A percentile compares a stretch with the other conserved stretches of the same genome.
Evolutionary conservation across 2,113 vertebrate species (phyloP).

Genomic region (Paradoxurus hermaphroditus): DNA sequence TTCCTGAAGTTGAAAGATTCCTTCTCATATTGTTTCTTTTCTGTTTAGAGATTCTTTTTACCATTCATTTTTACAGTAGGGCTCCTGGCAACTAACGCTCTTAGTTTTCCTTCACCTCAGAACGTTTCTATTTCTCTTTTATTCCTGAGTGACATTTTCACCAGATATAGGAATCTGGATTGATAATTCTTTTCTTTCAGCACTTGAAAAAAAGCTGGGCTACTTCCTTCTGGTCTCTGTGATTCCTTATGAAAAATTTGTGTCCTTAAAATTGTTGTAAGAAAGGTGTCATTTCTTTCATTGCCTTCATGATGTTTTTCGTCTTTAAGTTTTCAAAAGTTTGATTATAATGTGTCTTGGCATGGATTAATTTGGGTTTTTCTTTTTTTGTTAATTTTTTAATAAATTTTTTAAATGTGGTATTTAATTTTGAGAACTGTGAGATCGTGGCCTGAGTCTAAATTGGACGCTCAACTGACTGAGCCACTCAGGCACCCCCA

Average conservation of each 20-base stretch:
- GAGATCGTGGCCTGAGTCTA: too few relatives aligned
- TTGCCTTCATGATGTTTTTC: not conserved
- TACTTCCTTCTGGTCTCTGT: not conserved
- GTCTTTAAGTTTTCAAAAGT: not conserved
- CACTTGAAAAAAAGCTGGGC: not conserved
- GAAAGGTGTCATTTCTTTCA: not conserved
- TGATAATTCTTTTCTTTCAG: not conserved
- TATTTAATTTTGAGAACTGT: too few relatives aligned
- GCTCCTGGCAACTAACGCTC: not conserved
- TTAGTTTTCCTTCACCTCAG: not conserved
- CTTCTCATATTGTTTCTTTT: not conserved
- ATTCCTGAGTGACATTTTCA: conserved; percentile 15
- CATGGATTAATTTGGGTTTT: not conserved
- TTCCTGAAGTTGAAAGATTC: not conserved
- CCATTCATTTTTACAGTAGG: not conserved
- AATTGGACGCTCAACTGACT: too few relatives aligned
- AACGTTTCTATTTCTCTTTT: not conserved
- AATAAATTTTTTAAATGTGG: too few relatives aligned
- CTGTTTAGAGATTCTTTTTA: not conserved
- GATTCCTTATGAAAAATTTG: not conserved
- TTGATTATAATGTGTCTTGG: not conserved
- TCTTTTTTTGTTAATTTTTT: not conserved
- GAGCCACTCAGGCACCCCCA: too few relatives aligned
- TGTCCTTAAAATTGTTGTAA: not conserved
- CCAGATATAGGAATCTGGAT: not conserved